These are phyloP conservation scores for Cerceris ruficornis DNA, from an alignment of 2,888 invertebrate genomes.

Conservation along the genomic window DNA sequence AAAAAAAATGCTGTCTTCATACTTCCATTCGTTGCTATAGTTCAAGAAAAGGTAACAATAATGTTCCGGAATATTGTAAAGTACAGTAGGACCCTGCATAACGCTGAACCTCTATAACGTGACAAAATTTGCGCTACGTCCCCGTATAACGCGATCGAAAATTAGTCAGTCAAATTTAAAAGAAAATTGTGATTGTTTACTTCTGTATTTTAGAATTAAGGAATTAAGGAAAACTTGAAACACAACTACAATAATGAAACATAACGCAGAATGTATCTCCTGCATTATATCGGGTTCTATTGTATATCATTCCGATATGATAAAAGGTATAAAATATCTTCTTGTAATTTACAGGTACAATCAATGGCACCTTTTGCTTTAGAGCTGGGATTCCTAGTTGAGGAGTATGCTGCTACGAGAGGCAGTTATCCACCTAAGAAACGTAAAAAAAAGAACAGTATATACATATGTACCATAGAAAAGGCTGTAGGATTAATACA, in stretches of 20 bases:
- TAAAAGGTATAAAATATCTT: slow-evolving; percentile 7
- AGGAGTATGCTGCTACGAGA: slow-evolving; percentile 97
- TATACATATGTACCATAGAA: slow-evolving; percentile 97
- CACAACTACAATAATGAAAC: too few relatives aligned
- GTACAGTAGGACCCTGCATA: neutral
- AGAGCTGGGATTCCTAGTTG: slow-evolving; percentile 93
- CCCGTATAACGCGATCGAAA: too few relatives aligned
- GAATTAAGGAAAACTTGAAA: too few relatives aligned
- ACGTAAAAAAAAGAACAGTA: slow-evolving; percentile 88
- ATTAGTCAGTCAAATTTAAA: too few relatives aligned
- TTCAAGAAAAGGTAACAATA: slow-evolving; percentile 94
- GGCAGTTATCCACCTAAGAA: slow-evolving; percentile 92
- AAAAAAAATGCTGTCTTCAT: slow-evolving; percentile 94
- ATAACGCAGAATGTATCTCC: too few relatives aligned
- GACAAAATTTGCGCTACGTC: too few relatives aligned
- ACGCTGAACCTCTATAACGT: too few relatives aligned
- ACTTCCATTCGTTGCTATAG: slow-evolving; percentile 97
- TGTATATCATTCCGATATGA: too few relatives aligned
- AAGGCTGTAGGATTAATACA: slow-evolving; percentile 94
- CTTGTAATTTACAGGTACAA: slow-evolving; percentile 85
- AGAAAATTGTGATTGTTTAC: too few relatives aligned
- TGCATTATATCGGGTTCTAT: too few relatives aligned
- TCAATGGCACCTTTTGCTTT: slow-evolving; percentile 93
- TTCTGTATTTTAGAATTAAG: too few relatives aligned
- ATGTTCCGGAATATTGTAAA: neutral